A percentile compares a stretch with the other conserved stretches of the same genome.
These are phyloP conservation scores for Xiphophorus couchianus DNA, from an alignment of 2,113 vertebrate species.

Conservation along the genomic window DNA sequence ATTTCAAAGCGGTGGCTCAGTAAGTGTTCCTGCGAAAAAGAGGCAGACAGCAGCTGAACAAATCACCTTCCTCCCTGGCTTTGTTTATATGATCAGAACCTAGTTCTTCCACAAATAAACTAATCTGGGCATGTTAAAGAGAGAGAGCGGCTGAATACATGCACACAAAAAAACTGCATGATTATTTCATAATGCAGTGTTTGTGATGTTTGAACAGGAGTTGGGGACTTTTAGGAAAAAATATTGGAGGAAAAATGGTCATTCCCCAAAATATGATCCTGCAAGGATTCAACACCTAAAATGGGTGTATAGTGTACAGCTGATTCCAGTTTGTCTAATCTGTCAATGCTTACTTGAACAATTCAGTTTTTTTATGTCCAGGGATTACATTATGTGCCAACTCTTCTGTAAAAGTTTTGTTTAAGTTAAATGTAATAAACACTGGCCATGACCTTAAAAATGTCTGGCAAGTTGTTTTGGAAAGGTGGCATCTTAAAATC, in stretches of 20 bases:
- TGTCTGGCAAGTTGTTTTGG: too few relatives aligned
- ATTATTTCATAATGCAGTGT: neutral
- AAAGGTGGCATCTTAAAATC: too few relatives aligned
- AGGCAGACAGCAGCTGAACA: slow-evolving; percentile 1
- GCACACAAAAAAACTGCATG: neutral
- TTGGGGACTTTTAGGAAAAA: neutral
- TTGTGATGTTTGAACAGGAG: neutral
- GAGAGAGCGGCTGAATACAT: neutral
- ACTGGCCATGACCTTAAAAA: too few relatives aligned
- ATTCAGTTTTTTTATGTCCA: neutral
- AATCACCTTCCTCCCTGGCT: neutral
- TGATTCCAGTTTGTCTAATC: neutral
- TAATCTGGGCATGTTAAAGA: neutral
- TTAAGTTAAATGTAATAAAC: neutral
- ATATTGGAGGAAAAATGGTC: neutral
- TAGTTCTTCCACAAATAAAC: neutral
- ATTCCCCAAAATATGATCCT: neutral
- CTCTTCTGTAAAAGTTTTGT: neutral
- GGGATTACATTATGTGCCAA: neutral
- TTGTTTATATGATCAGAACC: slow-evolving; percentile 2
- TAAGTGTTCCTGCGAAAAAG: neutral
- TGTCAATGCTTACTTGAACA: neutral
- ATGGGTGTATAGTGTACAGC: neutral
- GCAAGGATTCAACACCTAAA: neutral
- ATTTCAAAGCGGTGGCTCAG: neutral